Percentiles rank a stretch among this genome's conserved stretches.
Conservation (phyloP, 2,888 invertebrate genomes). For the Pammene fasciana region DNA sequence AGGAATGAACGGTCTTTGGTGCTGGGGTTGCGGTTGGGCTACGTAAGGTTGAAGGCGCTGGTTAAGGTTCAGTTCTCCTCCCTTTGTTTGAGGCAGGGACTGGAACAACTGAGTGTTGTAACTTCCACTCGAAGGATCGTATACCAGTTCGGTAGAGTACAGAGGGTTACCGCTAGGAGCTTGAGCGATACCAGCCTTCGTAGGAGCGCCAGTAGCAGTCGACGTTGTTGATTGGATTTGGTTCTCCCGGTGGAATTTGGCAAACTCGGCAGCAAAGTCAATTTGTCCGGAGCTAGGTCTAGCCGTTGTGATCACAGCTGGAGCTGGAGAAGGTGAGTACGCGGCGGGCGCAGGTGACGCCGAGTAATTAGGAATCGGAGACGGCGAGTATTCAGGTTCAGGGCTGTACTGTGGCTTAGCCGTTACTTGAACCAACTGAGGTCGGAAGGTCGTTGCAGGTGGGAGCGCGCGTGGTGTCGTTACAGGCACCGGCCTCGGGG, state of each 20-base stretch:
- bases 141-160: constrained; percentile 90
- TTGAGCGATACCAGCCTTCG: constrained; percentile 64
- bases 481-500: constrained; percentile 83
- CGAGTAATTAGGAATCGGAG: constrained; percentile 63
- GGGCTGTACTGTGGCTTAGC: constrained; percentile 76
- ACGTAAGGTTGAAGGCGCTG: constrained; percentile 90
- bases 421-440: constrained; percentile 85
- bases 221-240: constrained; percentile 83
- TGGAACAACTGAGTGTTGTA: constrained; percentile 92
- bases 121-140: constrained; percentile 89
- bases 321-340: constrained; percentile 65
- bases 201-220: constrained; percentile 66
- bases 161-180: constrained; percentile 84
- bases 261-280: constrained; percentile 90
- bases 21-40: constrained; percentile 83
- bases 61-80: constrained; percentile 88
- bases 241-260: constrained; percentile 86
- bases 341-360: constrained; percentile 76
- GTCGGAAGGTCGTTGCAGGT: constrained; percentile 87
- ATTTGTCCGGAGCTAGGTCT: constrained; percentile 67
- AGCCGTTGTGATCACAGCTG: constrained; percentile 61
- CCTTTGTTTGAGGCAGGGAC: constrained; percentile 87
- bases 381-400: constrained; percentile 58
- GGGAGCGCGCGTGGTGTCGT: constrained; percentile 79
- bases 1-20: constrained; percentile 80